These are phyloP conservation scores for Drosophila novamexicana DNA, from an alignment of 1,140 invertebrate species.

Conservation along the genomic window DNA sequence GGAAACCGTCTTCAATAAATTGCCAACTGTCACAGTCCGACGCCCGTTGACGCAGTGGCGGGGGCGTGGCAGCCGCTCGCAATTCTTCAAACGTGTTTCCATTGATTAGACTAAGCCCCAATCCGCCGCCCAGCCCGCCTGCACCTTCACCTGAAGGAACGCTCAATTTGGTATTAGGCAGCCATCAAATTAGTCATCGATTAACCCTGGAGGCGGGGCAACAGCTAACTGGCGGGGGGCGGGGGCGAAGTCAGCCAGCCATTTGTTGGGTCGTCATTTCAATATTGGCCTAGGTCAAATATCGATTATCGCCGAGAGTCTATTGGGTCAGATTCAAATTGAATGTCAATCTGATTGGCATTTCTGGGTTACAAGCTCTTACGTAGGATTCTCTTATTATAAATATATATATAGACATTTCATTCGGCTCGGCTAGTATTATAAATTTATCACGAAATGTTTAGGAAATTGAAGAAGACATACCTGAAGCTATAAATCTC, in stretches of 20 bases:
- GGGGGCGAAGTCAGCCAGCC: slow-evolving; percentile 15
- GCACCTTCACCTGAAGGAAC: neutral
- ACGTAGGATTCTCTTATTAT: slow-evolving; percentile 30
- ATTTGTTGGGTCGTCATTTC: slow-evolving; percentile 34
- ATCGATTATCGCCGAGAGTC: slow-evolving; percentile 67
- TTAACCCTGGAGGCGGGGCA: slow-evolving; percentile 43
- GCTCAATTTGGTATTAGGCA: slow-evolving; percentile 36
- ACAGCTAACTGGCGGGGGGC: neutral
- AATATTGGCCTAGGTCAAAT: slow-evolving; percentile 82
- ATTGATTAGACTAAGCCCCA: slow-evolving; percentile 56
- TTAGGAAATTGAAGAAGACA: no score
- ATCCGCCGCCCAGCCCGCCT: neutral
- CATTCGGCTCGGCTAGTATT: no score
- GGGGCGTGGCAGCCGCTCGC: slow-evolving; percentile 10
- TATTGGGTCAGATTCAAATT: slow-evolving; percentile 72
- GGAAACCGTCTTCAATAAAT: slow-evolving; percentile 79
- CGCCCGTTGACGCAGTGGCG: slow-evolving; percentile 14
- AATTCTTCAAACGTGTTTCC: slow-evolving; percentile 69
- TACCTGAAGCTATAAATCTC: no score
- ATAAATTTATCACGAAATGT: no score
- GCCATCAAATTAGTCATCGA: slow-evolving; percentile 79
- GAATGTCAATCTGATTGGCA: slow-evolving; percentile 81
- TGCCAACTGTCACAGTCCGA: slow-evolving; percentile 75
- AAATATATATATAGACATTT: slow-evolving; percentile 14
- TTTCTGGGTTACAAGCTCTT: slow-evolving; percentile 52